Evolutionary conservation across 2,888 invertebrate species (phyloP).

Genomic region (Linnaemya tessellans): DNA sequence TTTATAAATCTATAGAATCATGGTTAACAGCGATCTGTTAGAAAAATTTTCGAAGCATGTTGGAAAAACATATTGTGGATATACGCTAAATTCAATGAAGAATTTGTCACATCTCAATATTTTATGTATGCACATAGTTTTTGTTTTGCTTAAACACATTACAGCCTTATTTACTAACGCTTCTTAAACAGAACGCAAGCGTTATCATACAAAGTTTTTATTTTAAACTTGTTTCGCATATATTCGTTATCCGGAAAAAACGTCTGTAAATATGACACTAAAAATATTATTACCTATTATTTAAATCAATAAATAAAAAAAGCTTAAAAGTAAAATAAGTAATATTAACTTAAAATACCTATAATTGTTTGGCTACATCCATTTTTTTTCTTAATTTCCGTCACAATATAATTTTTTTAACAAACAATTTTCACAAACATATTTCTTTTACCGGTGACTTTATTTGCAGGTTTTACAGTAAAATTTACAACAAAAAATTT

Average conservation of each 20-base stretch:
- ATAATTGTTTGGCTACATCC: neutral
- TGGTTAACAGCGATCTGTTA: no score
- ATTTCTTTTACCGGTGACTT: conserved; percentile 63
- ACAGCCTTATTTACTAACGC: neutral
- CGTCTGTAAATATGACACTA: conserved; percentile 13
- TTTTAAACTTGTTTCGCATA: neutral
- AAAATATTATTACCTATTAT: neutral
- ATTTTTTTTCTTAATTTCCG: neutral
- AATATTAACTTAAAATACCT: neutral
- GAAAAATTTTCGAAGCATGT: no score
- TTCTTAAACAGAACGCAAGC: neutral
- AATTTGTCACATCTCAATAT: neutral
- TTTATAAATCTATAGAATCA: no score
- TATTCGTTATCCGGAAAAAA: neutral
- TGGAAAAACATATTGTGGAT: neutral
- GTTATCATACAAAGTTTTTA: neutral
- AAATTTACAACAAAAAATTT: conserved; percentile 25
- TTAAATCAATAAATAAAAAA: conserved; percentile 1
- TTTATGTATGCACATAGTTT: neutral
- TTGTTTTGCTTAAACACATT: neutral
- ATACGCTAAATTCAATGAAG: neutral
- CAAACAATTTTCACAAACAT: conserved; percentile 27
- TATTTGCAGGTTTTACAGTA: conserved; percentile 6
- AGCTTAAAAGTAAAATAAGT: neutral
- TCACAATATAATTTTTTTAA: conserved; percentile 34